These are phyloP conservation scores for Trissolcus basalis DNA, from an alignment of 1,140 invertebrate species.

Conservation along the genomic window DNA sequence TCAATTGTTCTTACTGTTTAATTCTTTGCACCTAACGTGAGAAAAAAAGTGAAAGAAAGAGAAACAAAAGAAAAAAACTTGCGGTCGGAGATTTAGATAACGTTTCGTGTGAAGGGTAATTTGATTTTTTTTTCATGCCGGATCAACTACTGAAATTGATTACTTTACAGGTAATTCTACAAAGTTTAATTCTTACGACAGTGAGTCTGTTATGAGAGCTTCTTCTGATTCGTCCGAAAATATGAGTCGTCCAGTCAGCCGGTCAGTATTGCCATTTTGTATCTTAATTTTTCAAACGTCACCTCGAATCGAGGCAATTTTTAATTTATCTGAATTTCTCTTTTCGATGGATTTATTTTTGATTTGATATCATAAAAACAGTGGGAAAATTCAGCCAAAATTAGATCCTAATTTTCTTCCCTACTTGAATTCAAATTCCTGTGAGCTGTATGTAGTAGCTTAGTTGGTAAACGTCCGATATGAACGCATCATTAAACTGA, in stretches of 20 bases:
- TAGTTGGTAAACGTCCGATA: no score
- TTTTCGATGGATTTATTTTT: background rate
- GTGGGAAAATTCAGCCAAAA: no score
- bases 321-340: no score
- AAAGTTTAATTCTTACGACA: constrained; percentile 72
- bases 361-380: background rate
- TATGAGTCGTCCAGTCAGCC: constrained; percentile 75
- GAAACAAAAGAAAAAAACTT: no score
- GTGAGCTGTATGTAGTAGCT: no score
- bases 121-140: background rate
- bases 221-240: constrained; percentile 73
- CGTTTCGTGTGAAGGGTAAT: constrained; percentile 1
- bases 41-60: no score
- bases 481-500: constrained; percentile 13
- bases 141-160: constrained; percentile 6
- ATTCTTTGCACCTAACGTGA: no score
- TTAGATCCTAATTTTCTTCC: constrained; percentile 7
- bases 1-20: constrained; percentile 5
- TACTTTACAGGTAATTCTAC: constrained; percentile 67
- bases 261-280: constrained; percentile 59
- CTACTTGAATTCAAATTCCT: constrained; percentile 4
- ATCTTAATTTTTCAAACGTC: no score
- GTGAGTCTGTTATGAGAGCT: constrained; percentile 73
- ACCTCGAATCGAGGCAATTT: no score
- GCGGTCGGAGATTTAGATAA: no score